Conservation (phyloP, 1,140 invertebrate genomes). For the Ceratosolen solmsi region DNA sequence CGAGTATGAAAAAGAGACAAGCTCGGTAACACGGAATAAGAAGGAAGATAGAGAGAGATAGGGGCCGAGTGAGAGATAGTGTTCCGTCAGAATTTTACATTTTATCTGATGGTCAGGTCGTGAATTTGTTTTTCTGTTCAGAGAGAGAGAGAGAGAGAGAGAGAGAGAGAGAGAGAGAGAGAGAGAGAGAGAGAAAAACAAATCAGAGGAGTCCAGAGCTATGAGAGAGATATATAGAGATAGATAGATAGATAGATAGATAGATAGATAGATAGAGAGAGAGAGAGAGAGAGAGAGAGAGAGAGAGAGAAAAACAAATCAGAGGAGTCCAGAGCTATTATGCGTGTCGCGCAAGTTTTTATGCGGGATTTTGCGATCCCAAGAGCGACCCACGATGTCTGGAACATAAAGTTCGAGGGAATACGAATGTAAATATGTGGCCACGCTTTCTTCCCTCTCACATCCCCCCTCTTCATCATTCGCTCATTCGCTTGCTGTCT, state of each 20-base stretch:
- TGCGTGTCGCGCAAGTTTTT: conserved; percentile 34
- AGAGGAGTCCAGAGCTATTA: conserved; percentile 1
- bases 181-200: background rate
- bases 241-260: too few relatives aligned
- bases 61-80: background rate
- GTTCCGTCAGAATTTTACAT: background rate
- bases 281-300: background rate
- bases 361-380: background rate
- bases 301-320: background rate
- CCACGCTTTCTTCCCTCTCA: background rate
- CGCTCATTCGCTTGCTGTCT: background rate
- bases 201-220: too few relatives aligned
- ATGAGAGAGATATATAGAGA: background rate
- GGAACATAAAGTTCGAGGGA: conserved; percentile 11
- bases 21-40: background rate
- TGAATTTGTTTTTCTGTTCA: background rate
- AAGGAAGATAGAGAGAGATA: background rate
- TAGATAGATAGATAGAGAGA: background rate
- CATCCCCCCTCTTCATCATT: background rate
- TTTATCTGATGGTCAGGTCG: background rate
- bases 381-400: background rate
- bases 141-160: background rate
- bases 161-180: background rate
- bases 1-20: background rate
- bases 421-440: conserved; percentile 24